Evolutionary conservation across 2,888 invertebrate genomes (phyloP).

Genomic region (Microdon myrmicae): DNA sequence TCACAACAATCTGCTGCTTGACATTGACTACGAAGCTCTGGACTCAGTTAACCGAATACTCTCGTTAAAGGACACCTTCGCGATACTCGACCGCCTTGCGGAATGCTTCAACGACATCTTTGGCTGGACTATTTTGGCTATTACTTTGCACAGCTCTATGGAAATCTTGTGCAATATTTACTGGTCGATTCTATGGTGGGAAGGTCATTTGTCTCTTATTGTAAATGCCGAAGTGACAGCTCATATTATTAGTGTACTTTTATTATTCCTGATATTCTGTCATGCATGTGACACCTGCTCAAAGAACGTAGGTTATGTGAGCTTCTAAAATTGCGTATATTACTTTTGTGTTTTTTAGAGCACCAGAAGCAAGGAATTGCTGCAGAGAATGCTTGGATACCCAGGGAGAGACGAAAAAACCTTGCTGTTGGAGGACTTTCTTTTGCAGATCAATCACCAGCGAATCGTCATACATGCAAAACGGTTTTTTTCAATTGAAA

Average conservation of each 20-base stretch:
- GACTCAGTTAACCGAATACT: constrained; percentile 1
- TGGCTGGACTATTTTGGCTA: constrained; percentile 19
- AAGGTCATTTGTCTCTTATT: not conserved
- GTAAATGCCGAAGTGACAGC: not conserved
- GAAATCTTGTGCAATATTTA: constrained; percentile 19
- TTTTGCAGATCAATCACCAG: constrained; percentile 18
- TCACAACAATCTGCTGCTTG: too few species aligned
- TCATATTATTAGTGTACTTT: not conserved
- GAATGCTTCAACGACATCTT: constrained; percentile 15
- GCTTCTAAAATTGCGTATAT: constrained; percentile 1
- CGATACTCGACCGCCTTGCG: constrained; percentile 14
- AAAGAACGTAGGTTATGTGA: constrained; percentile 6
- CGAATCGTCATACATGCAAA: constrained; percentile 21
- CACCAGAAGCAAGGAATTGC: too few species aligned
- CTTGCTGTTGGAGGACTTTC: constrained; percentile 18
- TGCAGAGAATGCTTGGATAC: too few species aligned
- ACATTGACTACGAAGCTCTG: not conserved
- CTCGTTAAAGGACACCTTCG: constrained; percentile 7
- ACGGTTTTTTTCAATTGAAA: constrained; percentile 9
- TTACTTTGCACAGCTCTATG: constrained; percentile 8
- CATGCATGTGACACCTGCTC: constrained; percentile 11
- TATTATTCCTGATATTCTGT: not conserved
- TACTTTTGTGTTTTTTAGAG: too few species aligned
- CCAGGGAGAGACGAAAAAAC: too few species aligned
- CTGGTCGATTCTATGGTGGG: constrained; percentile 16